Evolutionary conservation across 2,888 invertebrate species (phyloP).

Genomic region (Coelogynopora nodosa): DNA sequence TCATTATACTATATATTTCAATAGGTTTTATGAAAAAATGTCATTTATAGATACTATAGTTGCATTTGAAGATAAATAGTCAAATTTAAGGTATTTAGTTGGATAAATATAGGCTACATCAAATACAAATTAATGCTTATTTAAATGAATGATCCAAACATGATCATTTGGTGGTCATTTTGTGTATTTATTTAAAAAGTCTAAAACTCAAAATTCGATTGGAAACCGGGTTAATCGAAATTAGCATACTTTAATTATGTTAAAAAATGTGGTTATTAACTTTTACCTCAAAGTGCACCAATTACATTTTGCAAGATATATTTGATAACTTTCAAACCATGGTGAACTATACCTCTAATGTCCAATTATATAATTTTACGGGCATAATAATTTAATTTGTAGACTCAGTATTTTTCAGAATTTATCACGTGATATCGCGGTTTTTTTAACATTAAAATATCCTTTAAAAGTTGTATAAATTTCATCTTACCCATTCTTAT

Average conservation of each 20-base stretch:
- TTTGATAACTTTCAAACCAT: no score
- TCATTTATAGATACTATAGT: not conserved
- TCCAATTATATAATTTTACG: no score
- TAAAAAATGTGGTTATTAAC: not conserved
- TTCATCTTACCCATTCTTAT: no score
- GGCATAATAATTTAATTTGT: no score
- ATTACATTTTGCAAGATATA: no score
- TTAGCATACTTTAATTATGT: not conserved
- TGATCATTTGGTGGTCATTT: not conserved
- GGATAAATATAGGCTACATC: no score
- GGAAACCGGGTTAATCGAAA: not conserved
- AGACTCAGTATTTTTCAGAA: no score
- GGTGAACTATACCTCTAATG: no score
- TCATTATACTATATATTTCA: not conserved
- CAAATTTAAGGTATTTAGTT: not conserved
- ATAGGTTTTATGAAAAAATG: not conserved
- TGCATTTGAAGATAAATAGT: not conserved
- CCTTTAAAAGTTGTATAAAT: no score
- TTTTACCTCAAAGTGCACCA: not conserved
- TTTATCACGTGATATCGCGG: no score
- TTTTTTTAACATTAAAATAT: no score
- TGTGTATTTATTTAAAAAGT: not conserved
- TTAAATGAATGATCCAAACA: not conserved
- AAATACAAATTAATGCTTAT: not conserved
- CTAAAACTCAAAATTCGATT: not conserved